Conservation (phyloP, 2,113 vertebrate genomes). For the Hippocampus zosterae region DNA sequence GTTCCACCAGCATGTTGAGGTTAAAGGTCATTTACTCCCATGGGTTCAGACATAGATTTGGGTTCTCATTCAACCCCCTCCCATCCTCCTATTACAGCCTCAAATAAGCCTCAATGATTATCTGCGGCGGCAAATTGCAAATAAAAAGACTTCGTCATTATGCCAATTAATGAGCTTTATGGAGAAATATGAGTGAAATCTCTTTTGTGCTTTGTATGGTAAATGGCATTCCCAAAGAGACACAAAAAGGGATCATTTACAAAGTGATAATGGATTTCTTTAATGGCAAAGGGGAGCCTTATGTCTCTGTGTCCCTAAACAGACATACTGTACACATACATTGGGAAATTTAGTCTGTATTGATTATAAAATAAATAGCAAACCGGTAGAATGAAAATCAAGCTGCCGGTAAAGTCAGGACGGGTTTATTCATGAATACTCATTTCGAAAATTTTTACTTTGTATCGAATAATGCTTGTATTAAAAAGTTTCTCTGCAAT, state of each 20-base stretch:
- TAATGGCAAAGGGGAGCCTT: not conserved
- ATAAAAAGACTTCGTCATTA: not conserved
- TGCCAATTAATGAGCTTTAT: slow-evolving; percentile 1
- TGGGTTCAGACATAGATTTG: not conserved
- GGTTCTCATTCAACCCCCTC: not conserved
- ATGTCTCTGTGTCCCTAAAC: too few relatives aligned
- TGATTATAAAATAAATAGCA: too few relatives aligned
- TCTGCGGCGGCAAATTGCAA: not conserved
- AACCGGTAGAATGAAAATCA: too few relatives aligned
- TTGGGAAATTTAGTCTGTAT: not conserved
- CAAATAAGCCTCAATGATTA: not conserved
- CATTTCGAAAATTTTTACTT: too few relatives aligned
- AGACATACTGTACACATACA: not conserved
- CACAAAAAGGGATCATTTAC: not conserved
- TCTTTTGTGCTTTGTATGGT: not conserved
- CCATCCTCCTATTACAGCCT: not conserved
- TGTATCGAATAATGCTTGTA: too few relatives aligned
- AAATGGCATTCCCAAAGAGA: not conserved
- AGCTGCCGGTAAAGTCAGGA: too few relatives aligned
- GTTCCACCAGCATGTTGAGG: not conserved
- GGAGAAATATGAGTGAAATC: not conserved
- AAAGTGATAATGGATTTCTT: not conserved
- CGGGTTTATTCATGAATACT: too few relatives aligned
- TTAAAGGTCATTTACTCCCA: not conserved
- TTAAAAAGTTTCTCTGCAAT: too few relatives aligned